Evolutionary conservation across 1,140 invertebrate species (phyloP).

Genomic region (Drosophila kanapiae): DNA sequence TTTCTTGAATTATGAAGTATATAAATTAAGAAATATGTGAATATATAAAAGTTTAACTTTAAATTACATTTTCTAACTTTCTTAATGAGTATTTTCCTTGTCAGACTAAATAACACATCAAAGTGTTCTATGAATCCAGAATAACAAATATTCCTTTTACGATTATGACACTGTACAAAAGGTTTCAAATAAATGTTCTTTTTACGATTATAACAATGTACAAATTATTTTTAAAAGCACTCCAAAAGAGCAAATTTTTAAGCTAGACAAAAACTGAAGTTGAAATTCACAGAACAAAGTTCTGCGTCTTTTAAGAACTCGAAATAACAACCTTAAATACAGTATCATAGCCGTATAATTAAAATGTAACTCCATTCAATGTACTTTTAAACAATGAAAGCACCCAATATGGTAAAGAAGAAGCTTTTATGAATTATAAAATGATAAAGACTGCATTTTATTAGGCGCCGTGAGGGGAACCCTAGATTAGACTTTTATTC

Average conservation of each 20-base stretch:
- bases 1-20: not conserved
- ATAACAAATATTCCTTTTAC: not conserved
- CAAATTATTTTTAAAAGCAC: too few species aligned
- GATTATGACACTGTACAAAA: too few species aligned
- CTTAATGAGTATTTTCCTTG: not conserved
- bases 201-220: too few species aligned
- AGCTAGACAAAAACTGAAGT: too few species aligned
- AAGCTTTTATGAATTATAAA: not conserved
- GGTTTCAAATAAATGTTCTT: too few species aligned
- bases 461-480: not conserved
- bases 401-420: not conserved
- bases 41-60: not conserved
- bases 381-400: not conserved
- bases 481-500: not conserved
- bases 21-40: not conserved
- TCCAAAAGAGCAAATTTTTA: too few species aligned
- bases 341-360: not conserved
- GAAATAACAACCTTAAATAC: not conserved
- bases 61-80: not conserved
- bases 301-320: not conserved
- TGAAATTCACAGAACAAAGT: too few species aligned
- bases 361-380: not conserved
- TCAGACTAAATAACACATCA: too few species aligned
- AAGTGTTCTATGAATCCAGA: too few species aligned
- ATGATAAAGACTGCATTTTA: conserved; percentile 6